A percentile compares a stretch with the other conserved stretches of the same genome.
Conservation (phyloP, 2,888 invertebrate species). For the Caenorhabditis virilis region DNA sequence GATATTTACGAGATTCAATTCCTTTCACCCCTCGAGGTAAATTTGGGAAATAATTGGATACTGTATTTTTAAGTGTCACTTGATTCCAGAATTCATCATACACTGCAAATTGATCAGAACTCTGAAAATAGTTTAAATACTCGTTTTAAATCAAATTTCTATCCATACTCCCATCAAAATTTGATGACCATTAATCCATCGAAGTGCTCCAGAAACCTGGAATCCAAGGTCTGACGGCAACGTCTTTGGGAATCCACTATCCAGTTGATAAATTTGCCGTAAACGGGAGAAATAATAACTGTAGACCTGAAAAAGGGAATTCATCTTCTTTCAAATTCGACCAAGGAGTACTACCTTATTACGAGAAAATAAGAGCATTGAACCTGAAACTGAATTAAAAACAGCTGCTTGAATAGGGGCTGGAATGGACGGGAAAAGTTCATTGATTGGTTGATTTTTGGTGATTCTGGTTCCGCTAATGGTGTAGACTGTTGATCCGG, state of each 20-base stretch:
- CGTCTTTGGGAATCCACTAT: constrained; percentile 59
- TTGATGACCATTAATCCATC: constrained; percentile 65
- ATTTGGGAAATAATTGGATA: constrained; percentile 60
- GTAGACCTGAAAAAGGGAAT: constrained; percentile 45
- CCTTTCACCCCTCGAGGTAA: constrained; percentile 58
- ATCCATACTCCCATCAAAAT: constrained; percentile 53
- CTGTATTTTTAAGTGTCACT: constrained; percentile 51
- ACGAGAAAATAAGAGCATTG: constrained; percentile 57
- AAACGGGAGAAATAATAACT: constrained; percentile 55
- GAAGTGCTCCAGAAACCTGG: constrained; percentile 56
- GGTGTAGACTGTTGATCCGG: constrained; percentile 55
- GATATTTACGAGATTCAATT: constrained; percentile 41
- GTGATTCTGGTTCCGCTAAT: constrained; percentile 44
- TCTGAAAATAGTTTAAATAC: constrained; percentile 34
- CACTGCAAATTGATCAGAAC: constrained; percentile 56
- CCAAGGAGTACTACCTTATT: constrained; percentile 29
- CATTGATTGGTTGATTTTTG: constrained; percentile 44
- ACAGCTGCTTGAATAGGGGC: constrained; percentile 45
- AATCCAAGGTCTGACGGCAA: constrained; percentile 55
- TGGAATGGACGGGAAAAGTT: constrained; percentile 51
- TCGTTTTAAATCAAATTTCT: not conserved
- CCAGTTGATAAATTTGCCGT: constrained; percentile 50
- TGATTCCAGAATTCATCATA: constrained; percentile 67
- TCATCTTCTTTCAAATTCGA: not conserved
- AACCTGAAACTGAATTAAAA: constrained; percentile 48